Evolutionary conservation across 2,113 vertebrate genomes (phyloP), one percentile per base, ranked within the genome.

Genomic region (Indri indri): DNA sequence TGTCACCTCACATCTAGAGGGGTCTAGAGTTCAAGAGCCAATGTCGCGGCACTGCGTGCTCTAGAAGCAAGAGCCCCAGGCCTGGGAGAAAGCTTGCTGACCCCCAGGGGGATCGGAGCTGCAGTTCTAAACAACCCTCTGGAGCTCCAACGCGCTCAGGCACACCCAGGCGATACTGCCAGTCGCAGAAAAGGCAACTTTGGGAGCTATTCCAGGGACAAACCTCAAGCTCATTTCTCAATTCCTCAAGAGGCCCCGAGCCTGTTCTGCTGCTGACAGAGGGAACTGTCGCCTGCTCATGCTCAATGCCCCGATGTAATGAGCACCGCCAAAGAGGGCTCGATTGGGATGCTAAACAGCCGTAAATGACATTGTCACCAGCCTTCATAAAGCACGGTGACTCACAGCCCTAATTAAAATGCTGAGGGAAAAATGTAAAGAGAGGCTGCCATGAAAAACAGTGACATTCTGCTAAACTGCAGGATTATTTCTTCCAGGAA

Each of bases 371-470:
- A 90, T 40, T 98, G 98, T 97, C 96, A 40, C 97, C 2, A 59
- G 94, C 65, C 96, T 95, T 80, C 97, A 95, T 57, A 45, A 84
- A 73, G 96, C 95, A 81, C 76, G 52, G 96, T 98, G 98, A 98
- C 98, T 98, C 98, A 93, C 0, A 47, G 73, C 91, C 85, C 96
- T 97, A 93, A 97, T 96, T 97, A 96, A 98, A 98, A 96, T 84
- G 96, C 97, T 89, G 4, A 0, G 82, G 81, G 91, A 79, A 95
- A 97, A 90, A 96, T 73, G 92, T 95, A 96, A 97, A 94, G 97
- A 94, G 85, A 95, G 81, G 30, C 93, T 97, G 87, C 92, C 76
- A 83, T 40, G 71, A 92, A 84, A 96, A 97, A 82, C 80, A 95
- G 81, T 88, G 97, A 90, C 81, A 94, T 87, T 87, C 94, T 95